Base-by-base conservation (phyloP, 64 coral and sea anemone species). In the Pocillopora damicornis region DNA sequence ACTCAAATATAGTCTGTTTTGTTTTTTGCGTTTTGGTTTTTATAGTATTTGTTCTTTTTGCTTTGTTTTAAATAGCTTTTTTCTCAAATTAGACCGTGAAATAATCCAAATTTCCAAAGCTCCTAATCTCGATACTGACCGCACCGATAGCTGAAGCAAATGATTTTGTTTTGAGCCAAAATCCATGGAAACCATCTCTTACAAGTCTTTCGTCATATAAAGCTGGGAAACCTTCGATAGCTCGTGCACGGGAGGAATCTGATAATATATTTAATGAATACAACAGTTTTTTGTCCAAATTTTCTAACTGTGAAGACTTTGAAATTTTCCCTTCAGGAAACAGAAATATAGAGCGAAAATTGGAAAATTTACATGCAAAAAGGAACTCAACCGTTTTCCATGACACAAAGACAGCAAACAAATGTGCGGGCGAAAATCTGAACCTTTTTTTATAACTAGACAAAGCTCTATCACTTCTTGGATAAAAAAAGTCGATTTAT, bases 131-230 rank as follows among this genome's bases (percentile, higher is more conserved):
- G n/a, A 60, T 36, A 81, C 79, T 9, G 13, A 37, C 60, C n/a
- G 79, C 79, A 81, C 60, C 59, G 60, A 81, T 62, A 37, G 34
- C 79, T 35, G 79, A 81, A 63, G 79, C 79, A 81, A 81, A 81
- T 81, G 79, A 81, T 18, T 63, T 23, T 23, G 79, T 63, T 63
- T 81, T 81, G 26, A 35, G 25, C 2, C 22, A 2, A 18, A 62
- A 35, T 15, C 79, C 79, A 81, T 81, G 79, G 79, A 81, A 81
- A 81, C 59, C 67, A 23, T 23, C 42, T 51, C 42, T n/a, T 20
- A 10, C 67, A 20, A 71, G 59, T 17, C 16, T 81, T 18, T 64
- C 79, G 79, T 81, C 79, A 81, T 60, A 81, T 63, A 81, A 14
- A 81, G 15, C 75, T 1, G 7, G 17, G 37, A 9, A 12, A 77